Evolutionary conservation across 2,113 vertebrate species (phyloP).

Genomic region (Eulemur macaco): DNA sequence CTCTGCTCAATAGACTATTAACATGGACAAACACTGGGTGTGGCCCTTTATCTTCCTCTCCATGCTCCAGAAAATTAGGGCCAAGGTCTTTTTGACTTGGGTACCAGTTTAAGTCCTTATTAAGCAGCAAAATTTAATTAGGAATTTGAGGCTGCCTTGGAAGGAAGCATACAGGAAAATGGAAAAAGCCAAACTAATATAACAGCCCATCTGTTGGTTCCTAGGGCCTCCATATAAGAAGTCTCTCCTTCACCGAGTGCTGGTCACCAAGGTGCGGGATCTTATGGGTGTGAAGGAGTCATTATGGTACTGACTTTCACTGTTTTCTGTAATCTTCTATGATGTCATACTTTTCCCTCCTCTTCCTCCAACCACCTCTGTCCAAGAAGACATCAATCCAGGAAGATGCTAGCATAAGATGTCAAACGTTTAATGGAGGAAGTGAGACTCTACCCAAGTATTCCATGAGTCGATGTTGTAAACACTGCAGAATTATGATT

Average conservation of each 20-base stretch:
- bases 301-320: neutral
- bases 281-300: neutral
- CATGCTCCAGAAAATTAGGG: neutral
- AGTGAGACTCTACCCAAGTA: neutral
- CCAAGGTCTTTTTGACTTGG: neutral
- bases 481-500: constrained; percentile 25
- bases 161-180: constrained; percentile 13
- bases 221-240: neutral
- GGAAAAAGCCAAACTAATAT: neutral
- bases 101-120: neutral
- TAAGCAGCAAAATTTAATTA: constrained; percentile 9
- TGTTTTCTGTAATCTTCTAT: constrained; percentile 12
- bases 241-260: neutral
- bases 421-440: neutral
- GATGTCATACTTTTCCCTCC: neutral
- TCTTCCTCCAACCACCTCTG: neutral
- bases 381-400: constrained; percentile 34
- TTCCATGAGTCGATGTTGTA: neutral
- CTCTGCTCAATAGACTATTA: neutral
- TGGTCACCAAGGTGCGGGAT: neutral
- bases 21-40: neutral
- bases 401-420: constrained; percentile 45
- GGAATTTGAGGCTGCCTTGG: neutral
- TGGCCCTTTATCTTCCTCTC: neutral
- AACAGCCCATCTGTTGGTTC: neutral